These are phyloP conservation scores for Hippocampus guttulatus DNA, from an alignment of 2,113 vertebrate species.

Conservation along the genomic window DNA sequence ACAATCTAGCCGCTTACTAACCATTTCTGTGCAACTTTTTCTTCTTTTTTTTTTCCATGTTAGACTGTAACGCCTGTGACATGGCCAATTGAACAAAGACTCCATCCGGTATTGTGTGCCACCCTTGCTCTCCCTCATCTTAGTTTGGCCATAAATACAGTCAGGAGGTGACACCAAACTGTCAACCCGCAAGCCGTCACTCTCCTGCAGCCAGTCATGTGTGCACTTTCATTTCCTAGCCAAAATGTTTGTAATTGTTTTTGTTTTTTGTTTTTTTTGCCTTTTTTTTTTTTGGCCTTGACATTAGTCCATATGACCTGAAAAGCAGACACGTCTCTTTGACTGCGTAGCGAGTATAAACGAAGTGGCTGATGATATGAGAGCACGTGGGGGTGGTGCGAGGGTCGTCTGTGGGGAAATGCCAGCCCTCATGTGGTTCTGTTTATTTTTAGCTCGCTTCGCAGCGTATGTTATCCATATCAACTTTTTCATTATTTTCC, in stretches of 20 bases:
- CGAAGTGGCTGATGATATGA: slow-evolving; percentile 19
- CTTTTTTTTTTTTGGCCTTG: slow-evolving; percentile 42
- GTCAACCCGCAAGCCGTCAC: slow-evolving; percentile 67
- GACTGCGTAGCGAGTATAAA: slow-evolving; percentile 16
- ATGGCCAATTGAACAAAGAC: slow-evolving; percentile 8
- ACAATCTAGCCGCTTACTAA: background rate
- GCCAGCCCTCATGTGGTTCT: slow-evolving; percentile 51
- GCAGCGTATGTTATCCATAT: slow-evolving; percentile 57
- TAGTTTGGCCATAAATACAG: slow-evolving; percentile 60
- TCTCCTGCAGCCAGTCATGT: slow-evolving; percentile 43
- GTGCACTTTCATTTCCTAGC: slow-evolving; percentile 22
- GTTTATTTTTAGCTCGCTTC: slow-evolving; percentile 62
- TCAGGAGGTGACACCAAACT: slow-evolving; percentile 73
- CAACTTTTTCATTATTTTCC: slow-evolving; percentile 51
- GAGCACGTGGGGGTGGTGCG: slow-evolving; percentile 19
- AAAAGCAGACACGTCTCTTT: slow-evolving; percentile 11
- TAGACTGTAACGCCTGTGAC: background rate
- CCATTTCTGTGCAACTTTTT: background rate
- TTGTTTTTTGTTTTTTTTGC: slow-evolving; percentile 29
- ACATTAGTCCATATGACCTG: slow-evolving; percentile 27
- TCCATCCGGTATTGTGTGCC: slow-evolving; percentile 32
- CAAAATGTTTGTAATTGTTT: slow-evolving; percentile 32
- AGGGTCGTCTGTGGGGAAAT: slow-evolving; percentile 31
- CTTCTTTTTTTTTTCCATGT: background rate
- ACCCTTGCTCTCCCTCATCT: slow-evolving; percentile 46